Base-by-base conservation (phyloP, 2,888 invertebrate species). In the Eilema griseolum region DNA sequence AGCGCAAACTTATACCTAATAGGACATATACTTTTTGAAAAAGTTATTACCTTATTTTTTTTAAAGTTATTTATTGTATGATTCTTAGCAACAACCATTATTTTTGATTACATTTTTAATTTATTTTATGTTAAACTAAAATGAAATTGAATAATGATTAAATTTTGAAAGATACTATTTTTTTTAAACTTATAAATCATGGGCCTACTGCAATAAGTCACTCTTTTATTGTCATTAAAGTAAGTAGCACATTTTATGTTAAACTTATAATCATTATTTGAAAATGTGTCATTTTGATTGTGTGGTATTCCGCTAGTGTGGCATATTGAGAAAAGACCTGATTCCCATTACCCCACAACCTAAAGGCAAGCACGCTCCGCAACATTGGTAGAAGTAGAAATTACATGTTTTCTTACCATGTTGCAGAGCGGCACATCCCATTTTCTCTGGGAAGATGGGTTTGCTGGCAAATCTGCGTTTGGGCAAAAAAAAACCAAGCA, bases 31-130 rank as follows among this genome's bases (percentile, higher is more conserved):
- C 12, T 20, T 52, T 52, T 52, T 20, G 20, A 52, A n/a, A 52
- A 52, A 52, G 52, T 52, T 52, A 52, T 52, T 16, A 52, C 20
- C 52, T 52, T 52, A 16, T 52, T n/a, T n/a, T n/a, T n/a, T n/a
- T n/a, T n/a, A n/a, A n/a, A n/a, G 52, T 52, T 52, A 52, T 52
- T 52, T 52, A 52, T 52, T 52, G 52, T 52, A 52, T 52, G 52
- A 52, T 52, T 52, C 52, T 52, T 52, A 52, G 52, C 52, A 52
- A 16, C 52, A 20, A 16, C 52, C 52, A 52, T 52, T 52, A 52
- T 52, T 52, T 52, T 16, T 16, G 52, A 16, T 52, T 16, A 52
- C 16, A 52, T 20, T 52, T 52, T 52, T 52, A 52, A 52, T n/a
- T n/a, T n/a, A n/a, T n/a, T n/a, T n/a, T n/a, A n/a, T n/a, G n/a